Evolutionary conservation across 2,797 vertebrate species (phyloP).

Genomic region (Pangasius djambal): DNA sequence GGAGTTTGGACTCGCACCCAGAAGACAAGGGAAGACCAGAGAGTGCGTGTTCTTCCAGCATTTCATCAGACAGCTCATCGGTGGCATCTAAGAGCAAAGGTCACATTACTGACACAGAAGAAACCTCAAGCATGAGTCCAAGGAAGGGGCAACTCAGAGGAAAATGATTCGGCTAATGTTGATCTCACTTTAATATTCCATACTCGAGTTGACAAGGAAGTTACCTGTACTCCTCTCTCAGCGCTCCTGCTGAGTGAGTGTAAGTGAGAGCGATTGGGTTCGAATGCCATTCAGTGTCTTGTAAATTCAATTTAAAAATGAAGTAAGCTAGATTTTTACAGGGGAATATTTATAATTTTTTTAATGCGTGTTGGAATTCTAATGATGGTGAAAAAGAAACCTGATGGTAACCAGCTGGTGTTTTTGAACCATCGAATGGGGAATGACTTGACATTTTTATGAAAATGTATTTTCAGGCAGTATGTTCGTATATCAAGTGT

Average conservation of each 20-base stretch:
- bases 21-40: slow-evolving; percentile 7
- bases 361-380: slow-evolving; percentile 27
- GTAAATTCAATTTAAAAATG: slow-evolving; percentile 24
- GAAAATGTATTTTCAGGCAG: slow-evolving; percentile 45
- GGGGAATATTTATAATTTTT: slow-evolving; percentile 53
- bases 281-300: slow-evolving; percentile 40
- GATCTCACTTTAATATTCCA: slow-evolving; percentile 20
- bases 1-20: slow-evolving; percentile 34
- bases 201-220: neutral
- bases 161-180: slow-evolving; percentile 41
- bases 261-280: slow-evolving; percentile 9
- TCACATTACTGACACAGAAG: neutral
- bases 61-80: neutral
- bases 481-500: slow-evolving; percentile 21
- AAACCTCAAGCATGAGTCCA: slow-evolving; percentile 38
- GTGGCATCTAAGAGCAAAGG: neutral
- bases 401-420: slow-evolving; percentile 13
- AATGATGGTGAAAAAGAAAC: slow-evolving; percentile 39
- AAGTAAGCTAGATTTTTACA: slow-evolving; percentile 53
- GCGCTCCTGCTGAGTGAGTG: neutral
- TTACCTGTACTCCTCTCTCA: neutral
- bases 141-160: slow-evolving; percentile 38
- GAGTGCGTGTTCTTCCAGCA: neutral
- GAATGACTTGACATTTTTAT: slow-evolving; percentile 41
- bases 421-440: slow-evolving; percentile 30